phyloP scores from a whole-genome alignment of 2,888 invertebrate species.

The Epistrophe grossulariae region DNA sequence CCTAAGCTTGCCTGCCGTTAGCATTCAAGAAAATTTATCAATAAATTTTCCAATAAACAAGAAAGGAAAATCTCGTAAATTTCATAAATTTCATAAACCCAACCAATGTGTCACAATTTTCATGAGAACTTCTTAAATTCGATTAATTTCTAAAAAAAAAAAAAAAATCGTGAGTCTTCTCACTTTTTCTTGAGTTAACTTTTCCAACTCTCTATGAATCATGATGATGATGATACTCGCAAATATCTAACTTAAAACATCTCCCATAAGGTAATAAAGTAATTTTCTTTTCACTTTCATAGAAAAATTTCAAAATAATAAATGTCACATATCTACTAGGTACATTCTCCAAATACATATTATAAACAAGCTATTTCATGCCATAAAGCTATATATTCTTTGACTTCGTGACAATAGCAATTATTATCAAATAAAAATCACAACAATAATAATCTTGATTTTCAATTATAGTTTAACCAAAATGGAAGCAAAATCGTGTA shows the following conservation, averaged over 20 bases:
- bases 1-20: too few species aligned
- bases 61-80: background rate
- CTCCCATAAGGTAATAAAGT: conserved; percentile 1
- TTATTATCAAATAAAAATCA: conserved; percentile 24
- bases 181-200: background rate
- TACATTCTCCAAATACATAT: conserved; percentile 47
- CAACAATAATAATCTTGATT: conserved; percentile 32
- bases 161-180: background rate
- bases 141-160: background rate
- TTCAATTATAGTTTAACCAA: conserved; percentile 21
- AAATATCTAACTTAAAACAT: background rate
- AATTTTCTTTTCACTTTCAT: conserved; percentile 64
- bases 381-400: background rate
- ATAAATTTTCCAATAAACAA: background rate
- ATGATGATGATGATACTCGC: background rate
- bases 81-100: background rate
- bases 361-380: background rate
- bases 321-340: conserved; percentile 63
- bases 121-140: background rate
- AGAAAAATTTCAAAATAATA: conserved; percentile 41
- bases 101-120: background rate
- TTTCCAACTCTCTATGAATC: background rate
- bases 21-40: too few species aligned
- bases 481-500: conserved; percentile 32
- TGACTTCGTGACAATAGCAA: conserved; percentile 43